Evolutionary conservation across 2,113 vertebrate species (phyloP), one percentile per base, ranked within the genome.

Genomic region (Poeciliopsis turrubarensis): DNA sequence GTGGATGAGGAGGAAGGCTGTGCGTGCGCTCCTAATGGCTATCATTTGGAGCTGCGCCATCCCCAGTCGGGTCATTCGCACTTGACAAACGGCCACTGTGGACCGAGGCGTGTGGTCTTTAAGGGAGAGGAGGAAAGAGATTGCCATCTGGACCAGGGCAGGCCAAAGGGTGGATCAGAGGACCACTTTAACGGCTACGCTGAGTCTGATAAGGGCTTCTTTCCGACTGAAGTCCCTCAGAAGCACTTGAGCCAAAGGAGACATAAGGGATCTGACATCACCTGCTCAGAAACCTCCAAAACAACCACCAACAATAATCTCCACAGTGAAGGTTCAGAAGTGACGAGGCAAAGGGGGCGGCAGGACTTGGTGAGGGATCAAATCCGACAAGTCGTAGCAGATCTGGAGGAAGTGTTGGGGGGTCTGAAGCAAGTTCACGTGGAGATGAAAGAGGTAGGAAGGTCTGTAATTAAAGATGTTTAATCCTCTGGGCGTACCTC

Each of bases 391-490:
- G 94, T 95, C 87, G 94, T 95, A 79, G 91, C 84, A 4, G 73
- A 95, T 86, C 87, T 95, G 81, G 95, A 95, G 87, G 92, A 91
- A 64, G 95, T 95, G 77, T 85, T 95, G 79, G 92, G 93, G 39
- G 94, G 94, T 75, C 88, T 95, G 83, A 95, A 95, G 90, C 93
- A 94, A 88, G 94, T 95, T 84, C 94, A 95, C 22, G 76, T 91
- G 75, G 95, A 95, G 89, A 95, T 95, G 94, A 94, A 93, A 91
- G 94, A 95, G 94, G 95, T 95, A 87, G 81, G 93, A 78, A 67
- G 69, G 8, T 83, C 82, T 78, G 5, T 86, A 72, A 80, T 86
- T 79, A 75, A 22, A 27, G 44, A 54, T 74, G 63, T 81, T 64
- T 80, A 76, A 32, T 62, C 68, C 70, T 72, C 75, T 39, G 51